These are phyloP conservation scores for Dromococcyx pavoninus DNA, from an alignment of 2,797 vertebrate species.

Conservation along the genomic window DNA sequence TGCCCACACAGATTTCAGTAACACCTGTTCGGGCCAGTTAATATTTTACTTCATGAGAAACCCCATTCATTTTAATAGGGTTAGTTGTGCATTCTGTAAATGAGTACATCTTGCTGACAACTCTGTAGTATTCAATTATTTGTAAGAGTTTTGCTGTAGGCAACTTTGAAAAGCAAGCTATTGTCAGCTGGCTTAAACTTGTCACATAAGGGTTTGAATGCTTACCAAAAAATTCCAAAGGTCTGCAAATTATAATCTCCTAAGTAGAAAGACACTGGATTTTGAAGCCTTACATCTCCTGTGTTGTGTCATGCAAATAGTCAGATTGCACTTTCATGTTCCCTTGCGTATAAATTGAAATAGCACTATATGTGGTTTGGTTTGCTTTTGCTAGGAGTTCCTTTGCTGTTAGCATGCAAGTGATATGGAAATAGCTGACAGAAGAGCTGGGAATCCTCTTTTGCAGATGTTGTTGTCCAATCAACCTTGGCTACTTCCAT, in stretches of 20 bases:
- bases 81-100: neutral
- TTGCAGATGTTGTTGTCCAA: neutral
- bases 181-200: conserved; percentile 12
- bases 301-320: neutral
- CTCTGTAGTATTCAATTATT: neutral
- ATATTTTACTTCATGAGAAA: neutral
- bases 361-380: neutral
- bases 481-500: neutral
- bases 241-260: neutral
- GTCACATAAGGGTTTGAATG: neutral
- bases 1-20: neutral
- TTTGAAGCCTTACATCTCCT: neutral
- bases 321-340: neutral
- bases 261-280: neutral
- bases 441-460: neutral
- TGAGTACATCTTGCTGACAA: neutral
- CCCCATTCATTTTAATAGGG: neutral
- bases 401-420: neutral
- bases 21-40: neutral
- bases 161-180: conserved; percentile 14
- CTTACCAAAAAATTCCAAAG: neutral
- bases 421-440: neutral
- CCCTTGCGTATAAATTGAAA: neutral
- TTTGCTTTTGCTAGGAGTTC: neutral
- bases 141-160: conserved; percentile 3